Percentiles rank a stretch among this genome's conserved stretches.
Evolutionary conservation across 2,113 vertebrate species (phyloP).

Genomic region (Sakesphorus luctuosus): DNA sequence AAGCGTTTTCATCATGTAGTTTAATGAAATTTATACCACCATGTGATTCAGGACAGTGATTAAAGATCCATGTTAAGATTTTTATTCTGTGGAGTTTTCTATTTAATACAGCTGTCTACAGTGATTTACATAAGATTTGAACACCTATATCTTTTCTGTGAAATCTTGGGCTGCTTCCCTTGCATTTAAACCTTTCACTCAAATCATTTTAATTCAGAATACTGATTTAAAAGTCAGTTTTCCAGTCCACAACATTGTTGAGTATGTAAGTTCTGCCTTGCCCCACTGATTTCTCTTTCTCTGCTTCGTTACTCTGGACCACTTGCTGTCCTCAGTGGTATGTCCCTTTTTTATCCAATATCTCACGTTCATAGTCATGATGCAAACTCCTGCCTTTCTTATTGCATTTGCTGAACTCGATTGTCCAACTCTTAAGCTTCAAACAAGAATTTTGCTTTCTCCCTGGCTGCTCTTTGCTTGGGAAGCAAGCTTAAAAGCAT

Average conservation of each 20-base stretch:
- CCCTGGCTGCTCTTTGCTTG: background rate
- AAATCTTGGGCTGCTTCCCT: background rate
- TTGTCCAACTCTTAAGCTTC: background rate
- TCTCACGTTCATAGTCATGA: background rate
- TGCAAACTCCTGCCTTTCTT: background rate
- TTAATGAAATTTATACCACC: background rate
- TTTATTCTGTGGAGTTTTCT: background rate
- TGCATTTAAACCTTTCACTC: background rate
- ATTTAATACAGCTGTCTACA: background rate
- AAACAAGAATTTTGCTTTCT: background rate
- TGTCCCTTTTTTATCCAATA: fast-evolving
- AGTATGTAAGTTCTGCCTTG: background rate
- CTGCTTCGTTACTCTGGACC: background rate
- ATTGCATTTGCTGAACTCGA: background rate
- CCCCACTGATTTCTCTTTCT: background rate
- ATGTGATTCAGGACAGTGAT: background rate
- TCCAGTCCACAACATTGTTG: background rate
- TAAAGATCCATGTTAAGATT: background rate
- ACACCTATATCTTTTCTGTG: background rate
- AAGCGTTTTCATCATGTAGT: background rate
- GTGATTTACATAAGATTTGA: background rate
- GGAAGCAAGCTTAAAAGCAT: background rate
- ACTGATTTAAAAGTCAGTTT: background rate
- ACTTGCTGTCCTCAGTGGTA: background rate
- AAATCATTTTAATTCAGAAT: background rate